phyloP scores from a whole-genome alignment of 2,888 invertebrate genomes.

The Oscheius onirici region DNA sequence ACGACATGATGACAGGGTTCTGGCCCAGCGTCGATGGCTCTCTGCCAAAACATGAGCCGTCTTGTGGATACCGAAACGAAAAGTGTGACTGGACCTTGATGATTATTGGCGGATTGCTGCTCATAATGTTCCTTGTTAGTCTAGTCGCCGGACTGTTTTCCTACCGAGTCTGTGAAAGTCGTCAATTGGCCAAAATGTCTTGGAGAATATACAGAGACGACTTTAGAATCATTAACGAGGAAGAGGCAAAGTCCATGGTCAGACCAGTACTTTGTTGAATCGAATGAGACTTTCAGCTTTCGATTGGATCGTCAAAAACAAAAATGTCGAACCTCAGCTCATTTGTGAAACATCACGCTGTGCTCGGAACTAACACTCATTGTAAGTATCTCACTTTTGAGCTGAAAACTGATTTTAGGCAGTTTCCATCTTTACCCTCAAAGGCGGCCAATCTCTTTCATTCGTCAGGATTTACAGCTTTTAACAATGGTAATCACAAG shows the following conservation, averaged over 20 bases:
- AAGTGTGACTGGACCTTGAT: constrained; percentile 60
- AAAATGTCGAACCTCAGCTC: constrained; percentile 68
- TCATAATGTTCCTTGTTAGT: constrained; percentile 37
- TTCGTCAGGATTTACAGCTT: constrained; percentile 59
- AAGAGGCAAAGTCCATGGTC: constrained; percentile 70
- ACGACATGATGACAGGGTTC: constrained; percentile 66
- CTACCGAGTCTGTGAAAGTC: constrained; percentile 61
- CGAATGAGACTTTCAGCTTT: constrained; percentile 43
- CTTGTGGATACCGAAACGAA: constrained; percentile 62
- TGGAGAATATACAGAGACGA: constrained; percentile 69
- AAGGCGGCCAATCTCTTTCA: constrained; percentile 63
- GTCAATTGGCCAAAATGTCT: constrained; percentile 61
- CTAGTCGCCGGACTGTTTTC: constrained; percentile 52
- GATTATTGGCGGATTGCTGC: constrained; percentile 44
- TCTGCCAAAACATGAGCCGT: constrained; percentile 63
- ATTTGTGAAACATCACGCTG: constrained; percentile 68
- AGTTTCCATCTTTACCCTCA: constrained; percentile 69
- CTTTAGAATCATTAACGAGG: constrained; percentile 65
- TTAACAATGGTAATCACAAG: constrained; percentile 43
- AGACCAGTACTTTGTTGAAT: neutral
- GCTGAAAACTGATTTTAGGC: no score
- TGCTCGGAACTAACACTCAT: constrained; percentile 69
- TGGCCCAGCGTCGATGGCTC: constrained; percentile 67
- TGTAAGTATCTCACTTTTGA: constrained; percentile 31
- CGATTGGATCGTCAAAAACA: constrained; percentile 65